Conservation (phyloP, 2,113 vertebrate species). For the Gambusia affinis region DNA sequence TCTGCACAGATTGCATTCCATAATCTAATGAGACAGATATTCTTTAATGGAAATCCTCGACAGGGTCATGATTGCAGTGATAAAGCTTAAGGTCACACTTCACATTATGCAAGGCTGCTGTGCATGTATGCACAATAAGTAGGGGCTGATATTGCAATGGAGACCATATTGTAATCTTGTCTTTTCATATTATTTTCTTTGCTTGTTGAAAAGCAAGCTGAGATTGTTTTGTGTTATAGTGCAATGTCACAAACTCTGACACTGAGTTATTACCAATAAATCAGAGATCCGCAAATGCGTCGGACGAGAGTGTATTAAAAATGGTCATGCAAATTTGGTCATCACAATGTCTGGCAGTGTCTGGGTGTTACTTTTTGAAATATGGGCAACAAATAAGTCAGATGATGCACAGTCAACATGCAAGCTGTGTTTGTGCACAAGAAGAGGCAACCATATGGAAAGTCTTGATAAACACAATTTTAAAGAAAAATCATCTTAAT, state of each 20-base stretch:
- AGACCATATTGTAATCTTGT: conserved; percentile 46
- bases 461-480: conserved; percentile 20
- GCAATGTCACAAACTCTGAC: conserved; percentile 15
- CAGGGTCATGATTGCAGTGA: conserved; percentile 59
- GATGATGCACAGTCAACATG: conserved; percentile 25
- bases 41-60: conserved; percentile 72
- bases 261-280: conserved; percentile 53
- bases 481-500: not conserved
- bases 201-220: conserved; percentile 38
- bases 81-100: conserved; percentile 68
- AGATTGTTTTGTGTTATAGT: conserved; percentile 10
- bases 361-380: conserved; percentile 34
- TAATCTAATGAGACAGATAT: conserved; percentile 76
- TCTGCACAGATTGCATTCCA: conserved; percentile 68
- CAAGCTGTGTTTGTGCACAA: conserved; percentile 31
- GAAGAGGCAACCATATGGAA: conserved; percentile 33
- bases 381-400: conserved; percentile 36
- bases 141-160: conserved; percentile 36
- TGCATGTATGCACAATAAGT: conserved; percentile 32
- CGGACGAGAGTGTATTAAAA: conserved; percentile 30
- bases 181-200: conserved; percentile 47
- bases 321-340: conserved; percentile 45
- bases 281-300: conserved; percentile 14
- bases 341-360: conserved; percentile 29
- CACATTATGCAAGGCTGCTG: conserved; percentile 43